Evolutionary conservation across 1,140 invertebrate species (phyloP).

Genomic region (Formica selysi): DNA sequence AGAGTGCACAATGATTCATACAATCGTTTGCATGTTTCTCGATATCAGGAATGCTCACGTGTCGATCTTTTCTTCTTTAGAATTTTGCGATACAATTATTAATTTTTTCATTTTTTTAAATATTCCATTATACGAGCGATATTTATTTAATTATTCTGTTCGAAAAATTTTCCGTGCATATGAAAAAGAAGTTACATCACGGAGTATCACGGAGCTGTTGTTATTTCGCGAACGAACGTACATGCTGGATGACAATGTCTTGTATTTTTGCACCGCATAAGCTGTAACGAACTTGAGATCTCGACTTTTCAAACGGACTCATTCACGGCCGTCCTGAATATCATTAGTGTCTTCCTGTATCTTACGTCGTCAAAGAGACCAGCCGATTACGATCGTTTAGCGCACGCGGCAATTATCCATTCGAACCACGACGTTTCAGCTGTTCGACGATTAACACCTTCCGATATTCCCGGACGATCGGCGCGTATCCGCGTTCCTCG

Average conservation of each 20-base stretch:
- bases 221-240: neutral
- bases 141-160: neutral
- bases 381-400: conserved; percentile 49
- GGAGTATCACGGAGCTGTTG: neutral
- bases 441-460: conserved; percentile 32
- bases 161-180: neutral
- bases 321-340: conserved; percentile 44
- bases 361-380: conserved; percentile 25
- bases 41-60: neutral
- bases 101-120: neutral
- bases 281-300: conserved; percentile 11
- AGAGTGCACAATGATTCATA: conserved; percentile 21
- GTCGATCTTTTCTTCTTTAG: neutral
- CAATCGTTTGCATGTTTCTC: neutral
- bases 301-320: conserved; percentile 45
- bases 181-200: neutral
- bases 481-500: conserved; percentile 35
- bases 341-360: conserved; percentile 45
- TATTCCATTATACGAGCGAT: neutral
- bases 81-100: conserved; percentile 9
- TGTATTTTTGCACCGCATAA: conserved; percentile 4
- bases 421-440: conserved; percentile 41
- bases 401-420: conserved; percentile 52
- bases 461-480: neutral
- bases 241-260: neutral